phyloP scores from a whole-genome alignment of 1,140 invertebrate species.

The Hylyphantes graminicola region DNA sequence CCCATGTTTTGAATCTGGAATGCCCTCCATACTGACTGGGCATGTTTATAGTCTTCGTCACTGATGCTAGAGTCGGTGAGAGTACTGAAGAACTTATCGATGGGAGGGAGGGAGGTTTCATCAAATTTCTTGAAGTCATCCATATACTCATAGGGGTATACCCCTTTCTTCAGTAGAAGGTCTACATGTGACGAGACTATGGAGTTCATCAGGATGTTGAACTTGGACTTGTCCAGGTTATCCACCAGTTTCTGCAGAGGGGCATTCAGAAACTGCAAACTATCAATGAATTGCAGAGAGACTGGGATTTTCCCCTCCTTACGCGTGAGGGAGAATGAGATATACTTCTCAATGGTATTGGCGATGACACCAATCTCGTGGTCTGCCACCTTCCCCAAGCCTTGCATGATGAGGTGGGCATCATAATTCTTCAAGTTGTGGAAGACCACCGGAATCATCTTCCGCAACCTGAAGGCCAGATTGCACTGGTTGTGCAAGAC shows the following conservation, averaged over 20 bases:
- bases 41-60: conserved; percentile 14
- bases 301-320: background rate
- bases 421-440: background rate
- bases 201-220: background rate
- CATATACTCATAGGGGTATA: conserved; percentile 28
- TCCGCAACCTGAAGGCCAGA: background rate
- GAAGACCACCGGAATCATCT: background rate
- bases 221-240: background rate
- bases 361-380: background rate
- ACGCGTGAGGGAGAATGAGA: conserved; percentile 9
- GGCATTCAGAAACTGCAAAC: no score
- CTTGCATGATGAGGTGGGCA: background rate
- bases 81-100: background rate
- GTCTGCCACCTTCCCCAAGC: conserved; percentile 3
- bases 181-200: background rate
- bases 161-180: background rate
- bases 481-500: no score
- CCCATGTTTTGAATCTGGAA: conserved; percentile 54
- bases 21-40: conserved; percentile 61
- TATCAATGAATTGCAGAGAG: background rate
- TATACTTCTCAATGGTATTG: conserved; percentile 11
- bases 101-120: background rate
- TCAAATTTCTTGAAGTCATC: background rate
- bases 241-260: background rate
- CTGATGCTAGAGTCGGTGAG: background rate